phyloP scores from a whole-genome alignment of 2,888 invertebrate genomes.

The Dynastes tityus region DNA sequence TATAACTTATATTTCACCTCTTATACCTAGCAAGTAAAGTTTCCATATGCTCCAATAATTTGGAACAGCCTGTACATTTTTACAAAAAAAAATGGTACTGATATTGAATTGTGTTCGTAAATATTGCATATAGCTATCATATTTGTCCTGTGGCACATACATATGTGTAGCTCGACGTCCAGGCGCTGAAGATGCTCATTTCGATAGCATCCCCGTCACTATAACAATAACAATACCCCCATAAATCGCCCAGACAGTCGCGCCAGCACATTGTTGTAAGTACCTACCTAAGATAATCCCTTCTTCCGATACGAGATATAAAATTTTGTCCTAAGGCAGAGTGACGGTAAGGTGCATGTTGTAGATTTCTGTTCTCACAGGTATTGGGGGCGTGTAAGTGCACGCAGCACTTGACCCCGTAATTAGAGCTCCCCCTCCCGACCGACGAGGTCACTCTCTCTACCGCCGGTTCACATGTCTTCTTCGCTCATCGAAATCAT shows the following conservation, averaged over 20 bases:
- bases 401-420: constrained; percentile 68
- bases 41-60: too few species aligned
- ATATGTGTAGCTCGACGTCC: not conserved
- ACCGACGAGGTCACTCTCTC: constrained; percentile 59
- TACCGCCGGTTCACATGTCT: constrained; percentile 60
- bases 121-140: not conserved
- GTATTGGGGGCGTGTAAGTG: constrained; percentile 65
- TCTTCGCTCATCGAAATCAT: constrained; percentile 40
- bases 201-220: constrained; percentile 27
- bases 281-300: constrained; percentile 53
- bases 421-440: constrained; percentile 66
- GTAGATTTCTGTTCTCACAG: constrained; percentile 64
- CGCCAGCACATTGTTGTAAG: constrained; percentile 41
- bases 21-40: too few species aligned
- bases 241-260: constrained; percentile 54
- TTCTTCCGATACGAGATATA: constrained; percentile 51
- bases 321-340: constrained; percentile 59
- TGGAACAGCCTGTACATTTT: not conserved
- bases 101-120: too few species aligned
- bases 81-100: not conserved
- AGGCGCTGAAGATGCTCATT: constrained; percentile 30
- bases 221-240: constrained; percentile 46
- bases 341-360: constrained; percentile 61
- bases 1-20: too few species aligned
- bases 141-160: not conserved